phyloP scores from a whole-genome alignment of 1,140 invertebrate species.

The Cotesia vestalis region DNA sequence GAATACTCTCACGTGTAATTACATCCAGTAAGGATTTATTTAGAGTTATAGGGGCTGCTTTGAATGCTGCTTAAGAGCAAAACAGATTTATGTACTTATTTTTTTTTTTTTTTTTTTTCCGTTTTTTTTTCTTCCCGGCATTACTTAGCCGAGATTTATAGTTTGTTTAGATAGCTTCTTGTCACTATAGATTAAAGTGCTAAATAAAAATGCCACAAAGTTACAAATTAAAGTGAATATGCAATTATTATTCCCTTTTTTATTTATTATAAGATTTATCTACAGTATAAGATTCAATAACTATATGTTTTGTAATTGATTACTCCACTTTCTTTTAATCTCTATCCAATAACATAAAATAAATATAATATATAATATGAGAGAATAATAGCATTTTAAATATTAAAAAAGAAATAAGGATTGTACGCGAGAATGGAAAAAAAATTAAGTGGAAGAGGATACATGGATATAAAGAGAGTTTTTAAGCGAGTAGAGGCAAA shows the following conservation, averaged over 20 bases:
- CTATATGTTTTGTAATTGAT: too few species aligned
- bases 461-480: not conserved
- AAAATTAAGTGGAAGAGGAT: not conserved
- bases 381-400: too few species aligned
- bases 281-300: too few species aligned
- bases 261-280: not conserved
- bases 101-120: too few species aligned
- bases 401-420: not conserved
- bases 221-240: conserved; percentile 18
- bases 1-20: conserved; percentile 8
- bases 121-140: not conserved
- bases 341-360: too few species aligned
- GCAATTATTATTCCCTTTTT: conserved; percentile 8
- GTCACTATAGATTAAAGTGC: conserved; percentile 41
- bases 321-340: too few species aligned
- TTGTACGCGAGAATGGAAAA: not conserved
- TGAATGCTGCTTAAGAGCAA: conserved; percentile 8
- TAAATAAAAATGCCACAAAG: conserved; percentile 40
- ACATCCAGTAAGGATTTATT: conserved; percentile 5
- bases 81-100: too few species aligned
- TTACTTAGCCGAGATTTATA: conserved; percentile 46
- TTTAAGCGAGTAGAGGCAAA: not conserved
- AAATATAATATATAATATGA: too few species aligned
- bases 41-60: conserved; percentile 2
- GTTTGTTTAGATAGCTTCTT: conserved; percentile 49